A percentile compares a stretch with the other conserved stretches of the same genome.
phyloP scores from a whole-genome alignment of 1,140 invertebrate species.

The Drosophila pallidifrons region DNA sequence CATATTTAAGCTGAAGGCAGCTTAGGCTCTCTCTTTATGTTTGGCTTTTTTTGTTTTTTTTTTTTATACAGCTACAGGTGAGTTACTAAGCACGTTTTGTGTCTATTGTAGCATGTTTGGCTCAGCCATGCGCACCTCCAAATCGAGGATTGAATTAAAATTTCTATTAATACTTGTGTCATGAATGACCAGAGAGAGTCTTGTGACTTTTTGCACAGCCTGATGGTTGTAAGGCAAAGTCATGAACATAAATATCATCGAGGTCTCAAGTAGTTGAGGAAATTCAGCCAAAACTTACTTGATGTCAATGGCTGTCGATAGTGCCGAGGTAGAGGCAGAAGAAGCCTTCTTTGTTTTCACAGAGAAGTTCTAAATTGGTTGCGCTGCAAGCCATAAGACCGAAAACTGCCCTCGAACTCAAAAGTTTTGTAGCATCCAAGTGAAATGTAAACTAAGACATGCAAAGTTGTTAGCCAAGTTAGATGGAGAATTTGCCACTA shows the following conservation, averaged over 20 bases:
- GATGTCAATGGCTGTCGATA: background rate
- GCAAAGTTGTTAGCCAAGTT: constrained; percentile 20
- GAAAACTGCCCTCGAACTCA: constrained; percentile 17
- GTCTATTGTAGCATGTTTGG: constrained; percentile 7
- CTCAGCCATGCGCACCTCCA: constrained; percentile 20
- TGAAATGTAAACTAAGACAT: constrained; percentile 19
- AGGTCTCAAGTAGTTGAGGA: background rate
- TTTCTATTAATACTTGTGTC: constrained; percentile 20
- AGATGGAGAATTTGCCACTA: constrained; percentile 6
- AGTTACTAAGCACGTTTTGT: constrained; percentile 11
- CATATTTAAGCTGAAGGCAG: constrained; percentile 6
- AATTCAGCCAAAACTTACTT: background rate
- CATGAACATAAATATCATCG: background rate
- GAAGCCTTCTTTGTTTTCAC: constrained; percentile 1
- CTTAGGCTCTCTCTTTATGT: background rate
- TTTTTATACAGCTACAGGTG: constrained; percentile 1
- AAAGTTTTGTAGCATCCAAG: constrained; percentile 17
- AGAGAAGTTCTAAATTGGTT: constrained; percentile 16
- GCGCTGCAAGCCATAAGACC: constrained; percentile 3
- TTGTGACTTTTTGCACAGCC: background rate
- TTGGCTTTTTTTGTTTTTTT: background rate
- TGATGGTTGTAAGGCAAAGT: background rate
- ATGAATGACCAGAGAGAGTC: background rate
- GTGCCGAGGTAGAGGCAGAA: background rate
- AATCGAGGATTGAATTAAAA: constrained; percentile 23